These are phyloP conservation scores for Scalopus aquaticus DNA, from an alignment of 2,113 vertebrate genomes.

Conservation along the genomic window DNA sequence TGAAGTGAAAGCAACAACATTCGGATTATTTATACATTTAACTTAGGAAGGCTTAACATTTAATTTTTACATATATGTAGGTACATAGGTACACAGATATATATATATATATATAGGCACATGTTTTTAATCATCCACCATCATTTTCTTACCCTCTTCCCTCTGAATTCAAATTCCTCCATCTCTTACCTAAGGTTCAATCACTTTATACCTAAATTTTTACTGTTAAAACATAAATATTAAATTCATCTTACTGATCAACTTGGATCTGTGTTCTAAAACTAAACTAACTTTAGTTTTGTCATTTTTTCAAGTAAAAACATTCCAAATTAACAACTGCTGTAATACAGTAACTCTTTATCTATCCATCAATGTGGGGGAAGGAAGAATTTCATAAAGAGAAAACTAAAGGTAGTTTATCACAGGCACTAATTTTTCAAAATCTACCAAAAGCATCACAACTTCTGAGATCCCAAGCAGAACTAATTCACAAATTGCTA, in stretches of 20 bases:
- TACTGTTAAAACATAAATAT: neutral
- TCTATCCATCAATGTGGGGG: neutral
- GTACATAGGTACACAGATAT: too few species aligned
- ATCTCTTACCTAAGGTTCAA: neutral
- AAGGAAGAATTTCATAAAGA: constrained; percentile 7
- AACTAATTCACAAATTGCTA: neutral
- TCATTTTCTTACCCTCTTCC: neutral
- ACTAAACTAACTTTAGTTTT: too few species aligned
- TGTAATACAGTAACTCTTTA: neutral
- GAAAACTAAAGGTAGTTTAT: neutral
- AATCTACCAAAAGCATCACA: neutral
- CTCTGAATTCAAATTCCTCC: neutral
- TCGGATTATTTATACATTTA: neutral
- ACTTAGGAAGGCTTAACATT: neutral
- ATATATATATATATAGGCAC: too few species aligned
- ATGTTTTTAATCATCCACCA: neutral
- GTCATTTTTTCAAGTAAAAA: constrained; percentile 22
- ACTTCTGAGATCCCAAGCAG: neutral
- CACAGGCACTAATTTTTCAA: neutral
- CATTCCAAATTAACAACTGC: neutral
- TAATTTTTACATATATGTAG: neutral
- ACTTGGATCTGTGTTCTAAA: constrained; percentile 22
- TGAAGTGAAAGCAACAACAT: constrained; percentile 2
- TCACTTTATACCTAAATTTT: constrained; percentile 5
- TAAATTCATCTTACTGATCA: constrained; percentile 39